Base-by-base conservation (phyloP, 2,888 invertebrate genomes). In the Pyrgus malvae region DNA sequence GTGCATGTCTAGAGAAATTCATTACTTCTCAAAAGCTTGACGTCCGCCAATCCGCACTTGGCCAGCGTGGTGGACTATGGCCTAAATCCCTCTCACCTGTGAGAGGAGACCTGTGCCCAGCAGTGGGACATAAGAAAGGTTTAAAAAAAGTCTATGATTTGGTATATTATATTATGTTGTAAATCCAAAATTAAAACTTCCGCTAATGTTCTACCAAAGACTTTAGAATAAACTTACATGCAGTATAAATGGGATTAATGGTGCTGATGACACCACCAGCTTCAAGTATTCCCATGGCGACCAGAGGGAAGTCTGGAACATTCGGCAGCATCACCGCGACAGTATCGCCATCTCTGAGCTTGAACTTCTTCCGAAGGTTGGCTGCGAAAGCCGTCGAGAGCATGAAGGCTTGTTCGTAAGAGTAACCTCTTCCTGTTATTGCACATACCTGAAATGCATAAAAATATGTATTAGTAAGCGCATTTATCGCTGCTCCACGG, bases 281-380 rank as follows among this genome's bases (percentile, higher is more conserved):
- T 66, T 93, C 93, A 23, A 94, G 67, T 21, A 92, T 90, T 0
- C 95, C 96, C 67, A 95, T 70, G 7, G 92, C 74, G 1, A 93
- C 91, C 9, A 95, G 82, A 0, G 94, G 92, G 69, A 92, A 94
- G 77, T 97, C 96, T 0, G 96, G 96, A 17, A 93, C 68, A 74
- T 97, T 97, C 0, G 95, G 95, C 51, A 96, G 70, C 68, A 95
- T 92, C 4, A 96, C 65, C 0, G 94, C 94, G 0, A 96, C 76
- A 0, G 94, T 91, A 67, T 96, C 94, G 0, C 93, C 93, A 60
- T 92, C 91, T 48, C 80, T 80, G 9, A 95, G 74, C 55, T 93
- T 93, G 48, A 95, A 91, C 70, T 93, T 93, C 17, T 84, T 90
- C 44, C 94, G 91, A 48, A 96, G 90, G 60, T 93, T 92, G 0